A percentile compares a stretch with the other conserved stretches of the same genome.
Evolutionary conservation across 2,113 vertebrate genomes (phyloP).

Genomic region (Nesogale talazaci): DNA sequence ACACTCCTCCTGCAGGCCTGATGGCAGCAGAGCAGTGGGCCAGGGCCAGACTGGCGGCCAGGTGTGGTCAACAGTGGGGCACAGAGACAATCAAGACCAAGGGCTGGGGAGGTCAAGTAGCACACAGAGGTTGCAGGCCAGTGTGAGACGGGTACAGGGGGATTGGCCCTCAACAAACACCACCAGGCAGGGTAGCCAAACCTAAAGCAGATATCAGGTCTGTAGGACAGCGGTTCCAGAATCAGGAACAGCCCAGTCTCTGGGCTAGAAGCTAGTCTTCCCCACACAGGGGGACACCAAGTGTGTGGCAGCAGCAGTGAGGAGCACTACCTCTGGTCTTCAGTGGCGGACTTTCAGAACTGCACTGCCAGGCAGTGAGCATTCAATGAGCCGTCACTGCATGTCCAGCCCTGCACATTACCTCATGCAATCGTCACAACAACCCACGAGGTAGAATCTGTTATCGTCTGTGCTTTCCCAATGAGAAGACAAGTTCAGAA

Average conservation of each 20-base stretch:
- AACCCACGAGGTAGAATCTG: background rate
- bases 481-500: constrained; percentile 10
- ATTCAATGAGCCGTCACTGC: no score
- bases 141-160: background rate
- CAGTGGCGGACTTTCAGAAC: background rate
- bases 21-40: background rate
- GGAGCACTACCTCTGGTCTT: background rate
- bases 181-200: background rate
- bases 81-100: background rate
- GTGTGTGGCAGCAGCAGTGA: background rate
- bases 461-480: background rate
- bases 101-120: background rate
- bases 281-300: background rate
- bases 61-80: background rate
- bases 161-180: background rate
- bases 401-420: background rate
- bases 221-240: background rate
- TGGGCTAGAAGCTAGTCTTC: background rate
- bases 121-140: rapidly evolving
- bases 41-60: background rate
- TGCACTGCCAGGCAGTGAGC: background rate
- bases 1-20: background rate
- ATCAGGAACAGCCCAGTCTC: background rate
- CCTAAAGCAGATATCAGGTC: background rate
- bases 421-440: background rate